These are phyloP conservation scores for Phortica magna DNA, from an alignment of 2,888 invertebrate species.

Conservation along the genomic window DNA sequence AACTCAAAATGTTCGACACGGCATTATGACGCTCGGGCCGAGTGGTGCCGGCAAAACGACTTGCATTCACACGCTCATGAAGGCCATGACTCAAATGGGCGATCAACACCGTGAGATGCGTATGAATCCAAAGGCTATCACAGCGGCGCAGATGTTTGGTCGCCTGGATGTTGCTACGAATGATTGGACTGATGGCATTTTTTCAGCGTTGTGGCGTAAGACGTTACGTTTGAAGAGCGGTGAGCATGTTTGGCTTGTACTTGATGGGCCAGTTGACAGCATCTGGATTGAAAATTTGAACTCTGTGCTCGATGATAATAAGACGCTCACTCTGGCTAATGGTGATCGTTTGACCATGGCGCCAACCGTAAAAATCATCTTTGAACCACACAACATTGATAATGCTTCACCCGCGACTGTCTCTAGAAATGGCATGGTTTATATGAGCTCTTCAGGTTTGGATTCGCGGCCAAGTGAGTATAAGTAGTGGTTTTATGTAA, in stretches of 20 bases:
- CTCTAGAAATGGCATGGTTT: constrained; percentile 95
- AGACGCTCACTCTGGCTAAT: constrained; percentile 95
- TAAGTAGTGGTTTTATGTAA: background rate
- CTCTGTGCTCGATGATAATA: constrained; percentile 97
- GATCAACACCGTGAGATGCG: constrained; percentile 94
- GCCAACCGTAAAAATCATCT: constrained; percentile 95
- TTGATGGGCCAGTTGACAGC: constrained; percentile 98
- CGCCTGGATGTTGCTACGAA: constrained; percentile 97
- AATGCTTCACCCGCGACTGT: constrained; percentile 99
- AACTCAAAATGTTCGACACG: constrained; percentile 96
- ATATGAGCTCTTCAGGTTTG: constrained; percentile 97
- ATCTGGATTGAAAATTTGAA: constrained; percentile 99
- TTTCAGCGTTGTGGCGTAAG: constrained; percentile 97
- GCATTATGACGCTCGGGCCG: constrained; percentile 97
- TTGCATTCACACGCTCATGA: constrained; percentile 93
- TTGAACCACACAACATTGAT: constrained; percentile 98
- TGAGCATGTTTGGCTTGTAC: constrained; percentile 95
- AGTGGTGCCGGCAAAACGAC: constrained; percentile 97
- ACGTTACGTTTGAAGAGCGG: constrained; percentile 92
- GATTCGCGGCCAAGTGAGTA: constrained; percentile 90
- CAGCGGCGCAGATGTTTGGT: constrained; percentile 98
- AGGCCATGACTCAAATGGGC: constrained; percentile 91
- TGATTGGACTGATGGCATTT: constrained; percentile 99
- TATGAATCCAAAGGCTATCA: constrained; percentile 99
- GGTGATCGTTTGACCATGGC: constrained; percentile 97